Base-by-base conservation (phyloP, 2,797 vertebrate genomes). In the Falco naumanni region DNA sequence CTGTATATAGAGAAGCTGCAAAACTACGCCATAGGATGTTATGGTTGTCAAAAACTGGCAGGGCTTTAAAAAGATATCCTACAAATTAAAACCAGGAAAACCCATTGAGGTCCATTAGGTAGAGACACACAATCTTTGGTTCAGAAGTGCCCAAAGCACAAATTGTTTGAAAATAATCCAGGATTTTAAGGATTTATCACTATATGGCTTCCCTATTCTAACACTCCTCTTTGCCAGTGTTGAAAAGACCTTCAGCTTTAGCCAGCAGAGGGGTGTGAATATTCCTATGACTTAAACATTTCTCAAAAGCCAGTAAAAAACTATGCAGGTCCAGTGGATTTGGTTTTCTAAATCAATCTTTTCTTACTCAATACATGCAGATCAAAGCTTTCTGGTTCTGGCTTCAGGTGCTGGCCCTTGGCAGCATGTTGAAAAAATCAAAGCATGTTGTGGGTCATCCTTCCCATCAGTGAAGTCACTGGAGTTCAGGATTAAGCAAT, bases 1-100 rank as follows among this genome's bases (percentile, higher is more conserved):
- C 20, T 51, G 28, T 29, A 18, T 41, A 61, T 15, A 65, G 12
- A 4, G 33, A 90, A 72, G 29, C 33, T 54, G 21, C 47, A 82
- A 53, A 76, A 20, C 15, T 14, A 13, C 0, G 1, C 16, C 7
- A 24, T 28, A 33, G n/a, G 41, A 39, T 29, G 8, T 4, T 68
- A 10, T 13, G 11, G 37, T 34, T 90, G 50, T 59, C 64, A 79
- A 43, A 84, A 93, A 16, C 13, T 20, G 11, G 45, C 39, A 78
- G 48, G 3, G 24, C 29, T 90, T 81, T 76, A 88, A 39, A 90
- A 65, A 56, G 9, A 45, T 13, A 75, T 5, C 39, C 54, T 84
- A 20, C 5, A 68, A 76, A 71, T 57, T 78, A 77, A 68, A 86
- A 48, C 43, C 80, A 60, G 31, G n/a, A 81, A 78, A 94, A 26